Evolutionary conservation across 2,888 invertebrate species (phyloP).

Genomic region (Drosophila merina): DNA sequence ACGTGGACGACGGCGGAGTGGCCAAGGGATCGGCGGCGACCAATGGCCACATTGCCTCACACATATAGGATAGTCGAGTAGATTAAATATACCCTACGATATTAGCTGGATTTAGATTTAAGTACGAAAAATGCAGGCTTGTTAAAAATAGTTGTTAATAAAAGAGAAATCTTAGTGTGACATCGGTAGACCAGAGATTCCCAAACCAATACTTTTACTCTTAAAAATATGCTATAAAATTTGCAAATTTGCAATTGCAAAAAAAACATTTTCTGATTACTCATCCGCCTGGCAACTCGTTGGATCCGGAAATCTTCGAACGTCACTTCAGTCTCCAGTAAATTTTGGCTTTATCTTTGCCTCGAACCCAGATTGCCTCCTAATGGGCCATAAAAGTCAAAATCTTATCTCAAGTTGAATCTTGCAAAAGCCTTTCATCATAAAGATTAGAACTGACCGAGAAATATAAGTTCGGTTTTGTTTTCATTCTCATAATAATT

Average conservation of each 20-base stretch:
- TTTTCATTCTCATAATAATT: not conserved
- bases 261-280: conserved; percentile 1
- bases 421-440: not conserved
- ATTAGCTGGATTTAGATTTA: conserved; percentile 26
- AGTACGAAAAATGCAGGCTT: not conserved
- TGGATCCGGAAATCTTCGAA: conserved; percentile 11
- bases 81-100: conserved; percentile 24
- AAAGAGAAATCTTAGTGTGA: too few relatives aligned
- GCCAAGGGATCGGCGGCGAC: conserved; percentile 48
- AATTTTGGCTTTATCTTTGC: conserved; percentile 11
- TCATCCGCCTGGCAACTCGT: conserved; percentile 28
- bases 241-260: not conserved
- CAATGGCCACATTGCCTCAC: conserved; percentile 62
- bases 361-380: too few relatives aligned
- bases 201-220: not conserved
- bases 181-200: too few relatives aligned
- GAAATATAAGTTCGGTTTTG: not conserved
- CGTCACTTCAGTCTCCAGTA: not conserved
- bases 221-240: conserved; percentile 20
- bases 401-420: conserved; percentile 7
- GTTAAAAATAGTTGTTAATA: not conserved
- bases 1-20: conserved; percentile 42
- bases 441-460: not conserved
- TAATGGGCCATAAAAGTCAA: not conserved
- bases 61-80: conserved; percentile 46